These are phyloP conservation scores for Seriola rivoliana DNA, from an alignment of 2,113 vertebrate genomes.

Conservation along the genomic window DNA sequence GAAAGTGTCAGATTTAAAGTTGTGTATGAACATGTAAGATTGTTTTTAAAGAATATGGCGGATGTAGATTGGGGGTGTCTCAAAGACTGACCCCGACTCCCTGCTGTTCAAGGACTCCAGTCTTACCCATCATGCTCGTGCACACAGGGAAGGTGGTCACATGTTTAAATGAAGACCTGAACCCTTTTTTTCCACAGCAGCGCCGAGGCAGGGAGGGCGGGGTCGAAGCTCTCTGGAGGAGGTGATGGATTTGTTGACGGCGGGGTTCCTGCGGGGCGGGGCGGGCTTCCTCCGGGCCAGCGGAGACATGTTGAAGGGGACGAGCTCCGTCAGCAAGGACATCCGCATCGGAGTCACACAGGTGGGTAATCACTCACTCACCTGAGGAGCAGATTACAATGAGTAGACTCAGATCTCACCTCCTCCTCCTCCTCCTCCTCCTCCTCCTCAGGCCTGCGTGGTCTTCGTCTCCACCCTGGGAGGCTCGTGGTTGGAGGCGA, in stretches of 20 bases:
- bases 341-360: slow-evolving; percentile 93
- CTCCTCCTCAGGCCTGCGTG: slow-evolving; percentile 88
- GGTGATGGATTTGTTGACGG: slow-evolving; percentile 90
- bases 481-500: slow-evolving; percentile 91
- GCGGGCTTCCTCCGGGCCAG: slow-evolving; percentile 92
- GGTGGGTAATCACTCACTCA: slow-evolving; percentile 73
- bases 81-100: too few relatives aligned
- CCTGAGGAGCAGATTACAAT: background rate
- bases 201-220: slow-evolving; percentile 76
- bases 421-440: slow-evolving; percentile 6
- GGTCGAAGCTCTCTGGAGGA: slow-evolving; percentile 88
- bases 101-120: too few relatives aligned
- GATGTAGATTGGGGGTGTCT: background rate
- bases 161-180: background rate
- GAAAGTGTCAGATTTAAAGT: too few relatives aligned
- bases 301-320: slow-evolving; percentile 94
- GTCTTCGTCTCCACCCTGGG: slow-evolving; percentile 91
- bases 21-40: too few relatives aligned
- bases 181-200: slow-evolving; percentile 37
- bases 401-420: background rate
- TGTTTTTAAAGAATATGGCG: too few relatives aligned
- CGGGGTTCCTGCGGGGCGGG: slow-evolving; percentile 92
- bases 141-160: too few relatives aligned
- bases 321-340: slow-evolving; percentile 89
- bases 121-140: too few relatives aligned